Base-by-base conservation (phyloP, 37 sponge, comb jelly and placozoan genomes). In the Chondrosia reniformis region DNA sequence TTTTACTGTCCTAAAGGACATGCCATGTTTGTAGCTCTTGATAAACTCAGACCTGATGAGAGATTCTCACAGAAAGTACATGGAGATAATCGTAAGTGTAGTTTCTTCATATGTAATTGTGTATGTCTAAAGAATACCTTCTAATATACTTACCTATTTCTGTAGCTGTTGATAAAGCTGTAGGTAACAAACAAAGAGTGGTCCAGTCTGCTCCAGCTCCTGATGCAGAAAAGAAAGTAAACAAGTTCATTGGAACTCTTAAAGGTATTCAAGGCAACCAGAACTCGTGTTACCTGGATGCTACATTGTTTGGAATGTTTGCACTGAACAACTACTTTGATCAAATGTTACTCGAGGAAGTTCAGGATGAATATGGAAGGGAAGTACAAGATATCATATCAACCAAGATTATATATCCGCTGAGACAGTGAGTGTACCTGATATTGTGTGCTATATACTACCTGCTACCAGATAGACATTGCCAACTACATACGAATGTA, bases 261-360 rank as follows among this genome's bases (percentile, higher is more conserved):
- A 76, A 67, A 55, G 98, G 98, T 19, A 97, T 97, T 37, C 98
- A 97, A 42, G 98, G 98, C 10, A 88, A 94, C 63, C 86, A 89
- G 71, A 97, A 97, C 80, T 97, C 98, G 46, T 97, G 98, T 83
- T 97, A 97, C 55, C 80, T 97, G 59, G 98, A 97, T 80, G 77
- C 98, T 22, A 94, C 98, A 39, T 45, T 97, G 38, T 97, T 92
- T 81, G 94, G 85, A 21, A 83, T 97, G 86, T 97, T 94, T 84
- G 93, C 89, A 56, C 69, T 89, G n/a, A 87, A 76, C 77, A 61
- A 78, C 31, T 74, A 43, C 22, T 96, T 96, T 79, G 96, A 96
- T 82, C 33, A 46, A 6, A 45, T 92, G 59, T 81, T 96, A 41
- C 56, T 82, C 43, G 64, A 80, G 12, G 40, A 44, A 59, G 71